Evolutionary conservation across 2,888 invertebrate species (phyloP), one percentile per base, ranked within the genome.

Genomic region (Euplagia quadripunctaria): DNA sequence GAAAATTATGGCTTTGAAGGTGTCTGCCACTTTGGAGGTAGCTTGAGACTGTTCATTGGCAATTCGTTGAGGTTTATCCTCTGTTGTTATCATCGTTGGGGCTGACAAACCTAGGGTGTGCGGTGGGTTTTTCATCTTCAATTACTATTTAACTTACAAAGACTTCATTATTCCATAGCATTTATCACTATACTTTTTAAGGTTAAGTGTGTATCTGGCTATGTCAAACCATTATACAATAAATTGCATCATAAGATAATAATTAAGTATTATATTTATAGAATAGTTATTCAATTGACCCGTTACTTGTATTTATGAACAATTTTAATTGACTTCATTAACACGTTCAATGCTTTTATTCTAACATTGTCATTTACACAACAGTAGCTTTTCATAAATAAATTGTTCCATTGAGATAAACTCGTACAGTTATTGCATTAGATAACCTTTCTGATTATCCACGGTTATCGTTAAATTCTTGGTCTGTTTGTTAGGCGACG

Each of bases 361-460:
- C 17, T 43, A 64, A 68, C 67, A 78, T 69, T 71, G 71, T 66
- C 6, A 14, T 72, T 78, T 49, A 8, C 64, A 72, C 65, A 73
- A 76, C 63, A 82, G 68, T 46, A 64, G 16, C 58, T 64, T 51
- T 79, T 79, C 63, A 69, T 55, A 49, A 71, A 72, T 75, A 68
- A 67, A 70, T 12, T 66, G 69, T 79, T 65, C 72, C 72, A 72
- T 69, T 17, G 4, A 77, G 81, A 85, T 84, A 79, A 83, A 67
- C 64, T 70, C 75, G 31, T 64, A 41, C 81, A 51, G 77, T 75
- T 74, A 77, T 67, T 74, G 51, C 20, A 43, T 17, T 20, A 58
- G 85, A 83, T 84, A 82, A 82, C 83, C 80, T 71, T 68, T 67
- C 49, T 68, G 82, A 85, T 84, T 74, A 83, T 79, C 77, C 20